phyloP scores from a whole-genome alignment of 1,140 invertebrate species.

The Dufourea novaeangliae region DNA sequence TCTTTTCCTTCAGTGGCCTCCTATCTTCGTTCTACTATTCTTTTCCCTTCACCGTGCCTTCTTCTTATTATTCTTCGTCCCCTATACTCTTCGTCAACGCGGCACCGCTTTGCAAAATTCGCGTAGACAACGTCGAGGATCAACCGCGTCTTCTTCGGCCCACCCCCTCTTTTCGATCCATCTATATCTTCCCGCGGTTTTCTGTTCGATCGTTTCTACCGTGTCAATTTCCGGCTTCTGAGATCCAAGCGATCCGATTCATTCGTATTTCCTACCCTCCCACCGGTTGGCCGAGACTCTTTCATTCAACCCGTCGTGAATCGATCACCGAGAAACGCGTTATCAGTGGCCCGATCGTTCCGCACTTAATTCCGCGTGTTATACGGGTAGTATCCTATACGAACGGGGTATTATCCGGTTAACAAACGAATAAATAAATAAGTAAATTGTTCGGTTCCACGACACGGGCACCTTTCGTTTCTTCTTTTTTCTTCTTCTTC shows the following conservation, averaged over 20 bases:
- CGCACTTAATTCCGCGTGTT: no score
- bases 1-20: slow-evolving; percentile 12
- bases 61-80: neutral
- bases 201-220: slow-evolving; percentile 10
- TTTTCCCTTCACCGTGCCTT: neutral
- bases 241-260: neutral
- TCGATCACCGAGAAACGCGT: neutral
- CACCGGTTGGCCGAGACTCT: no score
- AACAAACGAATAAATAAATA: neutral
- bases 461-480: neutral
- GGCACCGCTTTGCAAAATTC: no score
- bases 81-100: no score
- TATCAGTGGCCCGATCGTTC: no score
- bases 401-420: neutral
- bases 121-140: no score
- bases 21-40: slow-evolving; percentile 20
- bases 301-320: neutral
- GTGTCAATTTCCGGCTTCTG: neutral
- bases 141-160: neutral
- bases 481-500: no score
- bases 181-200: neutral
- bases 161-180: neutral
- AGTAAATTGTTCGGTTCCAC: neutral
- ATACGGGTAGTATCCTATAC: no score
- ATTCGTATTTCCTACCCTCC: no score